Base-by-base conservation (phyloP, 2,888 invertebrate species). In the Drosophila phalerata region DNA sequence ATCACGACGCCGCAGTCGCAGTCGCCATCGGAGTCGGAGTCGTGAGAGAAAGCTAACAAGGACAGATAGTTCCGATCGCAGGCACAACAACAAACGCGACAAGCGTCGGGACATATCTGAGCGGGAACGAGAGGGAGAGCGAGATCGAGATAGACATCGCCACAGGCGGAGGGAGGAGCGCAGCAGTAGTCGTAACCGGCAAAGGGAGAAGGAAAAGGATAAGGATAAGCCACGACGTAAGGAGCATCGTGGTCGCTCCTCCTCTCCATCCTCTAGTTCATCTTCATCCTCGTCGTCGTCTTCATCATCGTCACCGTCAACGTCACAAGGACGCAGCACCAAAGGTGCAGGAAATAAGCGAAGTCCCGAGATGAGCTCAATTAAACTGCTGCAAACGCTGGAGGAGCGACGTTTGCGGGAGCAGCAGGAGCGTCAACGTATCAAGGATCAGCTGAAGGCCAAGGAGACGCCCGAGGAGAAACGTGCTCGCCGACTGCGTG, bases 391-490 rank as follows among this genome's bases (percentile, higher is more conserved):
- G 73, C 94, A 96, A 89, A 94, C 95, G 79, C 92, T 98, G 15
- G 96, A 97, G 87, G 94, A 95, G 0, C 96, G 97, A 83, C 93
- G 97, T 0, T 81, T 95, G 15, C 94, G 94, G 55, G 93, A 95
- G 40, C 92, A 94, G 9, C 94, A 96, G 30, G 95, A 96, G 49
- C 94, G 94, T 57, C 94, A 94, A 67, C 94, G 94, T 2, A 93
- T 95, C 64, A 97, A 97, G 82, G 97, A 97, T 80, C 86, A 95
- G 57, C 90, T 95, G 90, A 99, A 99, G 92, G 96, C 97, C 0
- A 95, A 95, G 60, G 99, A 99, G 93, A 98, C 98, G 0, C 97
- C 99, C 0, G 99, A 98, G 92, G 98, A 99, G 91, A 99, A 99
- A 91, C 93, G 96, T 38, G 92, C 95, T 3, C 94, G 99, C 19